These are phyloP conservation scores for Sebastolobus alascanus DNA, from an alignment of 2,797 vertebrate species.

Conservation along the genomic window DNA sequence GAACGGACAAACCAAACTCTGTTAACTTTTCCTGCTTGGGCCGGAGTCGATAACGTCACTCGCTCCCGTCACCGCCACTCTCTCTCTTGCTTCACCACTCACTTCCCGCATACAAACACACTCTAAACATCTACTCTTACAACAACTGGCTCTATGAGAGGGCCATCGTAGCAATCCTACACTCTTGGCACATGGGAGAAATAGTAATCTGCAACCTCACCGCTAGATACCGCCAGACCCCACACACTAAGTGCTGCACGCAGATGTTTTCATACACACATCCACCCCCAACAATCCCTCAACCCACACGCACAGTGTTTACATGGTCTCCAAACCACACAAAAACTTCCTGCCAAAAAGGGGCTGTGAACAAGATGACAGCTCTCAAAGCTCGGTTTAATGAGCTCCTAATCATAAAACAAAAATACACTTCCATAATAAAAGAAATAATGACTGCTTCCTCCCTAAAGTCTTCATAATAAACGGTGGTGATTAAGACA, in stretches of 20 bases:
- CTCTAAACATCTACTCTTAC: too few relatives aligned
- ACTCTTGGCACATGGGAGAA: not conserved
- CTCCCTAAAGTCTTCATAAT: conserved; percentile 5
- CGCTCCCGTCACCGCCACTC: too few relatives aligned
- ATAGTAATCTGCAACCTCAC: not conserved
- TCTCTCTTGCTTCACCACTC: too few relatives aligned
- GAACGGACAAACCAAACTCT: too few relatives aligned
- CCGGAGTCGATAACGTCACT: too few relatives aligned
- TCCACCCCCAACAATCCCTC: conserved; percentile 11
- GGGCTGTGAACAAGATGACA: conserved; percentile 22
- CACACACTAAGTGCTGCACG: not conserved
- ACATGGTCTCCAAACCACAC: conserved; percentile 34
- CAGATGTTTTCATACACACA: conserved; percentile 26
- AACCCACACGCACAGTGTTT: conserved; percentile 33
- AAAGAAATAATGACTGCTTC: not conserved
- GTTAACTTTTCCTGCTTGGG: too few relatives aligned
- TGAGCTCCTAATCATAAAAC: conserved; percentile 31
- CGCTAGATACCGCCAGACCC: too few relatives aligned
- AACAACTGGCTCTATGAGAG: too few relatives aligned
- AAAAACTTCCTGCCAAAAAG: conserved; percentile 49
- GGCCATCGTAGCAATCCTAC: too few relatives aligned
- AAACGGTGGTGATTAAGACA: conserved; percentile 17
- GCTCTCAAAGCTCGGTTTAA: conserved; percentile 23
- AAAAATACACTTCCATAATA: conserved; percentile 13
- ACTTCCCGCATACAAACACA: too few relatives aligned